phyloP scores from a whole-genome alignment of 2,797 vertebrate species.

The Petrocephalus sullivani region DNA sequence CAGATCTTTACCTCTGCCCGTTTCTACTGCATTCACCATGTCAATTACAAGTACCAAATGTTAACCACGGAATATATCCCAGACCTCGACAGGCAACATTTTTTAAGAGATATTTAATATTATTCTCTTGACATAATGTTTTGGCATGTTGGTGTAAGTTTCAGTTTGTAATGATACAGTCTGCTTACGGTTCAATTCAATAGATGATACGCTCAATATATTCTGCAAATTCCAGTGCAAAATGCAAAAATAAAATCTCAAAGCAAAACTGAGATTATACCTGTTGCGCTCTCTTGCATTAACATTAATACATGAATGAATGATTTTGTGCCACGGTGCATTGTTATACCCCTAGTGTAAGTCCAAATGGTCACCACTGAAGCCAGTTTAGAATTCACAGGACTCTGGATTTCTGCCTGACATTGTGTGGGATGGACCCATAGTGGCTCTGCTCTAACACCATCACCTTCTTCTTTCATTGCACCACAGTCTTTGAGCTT shows the following conservation, averaged over 20 bases:
- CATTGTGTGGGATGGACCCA: background rate
- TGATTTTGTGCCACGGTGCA: background rate
- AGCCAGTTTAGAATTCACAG: background rate
- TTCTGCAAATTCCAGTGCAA: background rate
- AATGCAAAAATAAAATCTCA: background rate
- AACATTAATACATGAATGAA: background rate
- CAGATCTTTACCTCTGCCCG: background rate
- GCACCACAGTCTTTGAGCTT: background rate
- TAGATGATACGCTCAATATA: background rate
- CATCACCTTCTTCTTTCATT: background rate
- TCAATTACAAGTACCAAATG: background rate
- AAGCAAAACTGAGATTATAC: background rate
- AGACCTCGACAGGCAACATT: background rate
- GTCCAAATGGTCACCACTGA: background rate
- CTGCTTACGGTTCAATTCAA: background rate
- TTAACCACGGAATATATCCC: background rate
- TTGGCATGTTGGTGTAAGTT: background rate
- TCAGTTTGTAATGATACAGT: background rate
- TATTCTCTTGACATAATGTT: background rate
- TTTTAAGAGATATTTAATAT: background rate
- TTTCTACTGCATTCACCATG: background rate
- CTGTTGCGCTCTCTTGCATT: background rate
- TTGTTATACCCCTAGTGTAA: background rate
- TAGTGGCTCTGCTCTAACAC: background rate
- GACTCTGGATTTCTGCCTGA: background rate